A percentile compares a stretch with the other conserved stretches of the same genome.
Conservation (phyloP, 2,797 vertebrate species). For the Cyclopterus lumpus region DNA sequence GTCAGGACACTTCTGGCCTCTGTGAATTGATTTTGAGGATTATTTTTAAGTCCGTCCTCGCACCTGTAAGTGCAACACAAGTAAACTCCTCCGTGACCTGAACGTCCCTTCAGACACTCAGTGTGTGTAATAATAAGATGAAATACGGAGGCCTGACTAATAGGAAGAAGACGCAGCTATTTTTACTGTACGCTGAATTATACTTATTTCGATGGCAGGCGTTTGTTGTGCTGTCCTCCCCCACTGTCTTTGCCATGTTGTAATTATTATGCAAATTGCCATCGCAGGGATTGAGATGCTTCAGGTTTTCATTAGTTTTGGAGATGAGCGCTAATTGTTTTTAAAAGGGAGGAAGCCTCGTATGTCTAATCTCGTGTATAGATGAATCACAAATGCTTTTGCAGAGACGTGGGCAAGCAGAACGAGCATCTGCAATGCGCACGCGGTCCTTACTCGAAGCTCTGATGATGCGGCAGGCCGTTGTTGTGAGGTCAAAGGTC, state of each 20-base stretch:
- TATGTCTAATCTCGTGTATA: constrained; percentile 23
- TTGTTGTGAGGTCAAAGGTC: constrained; percentile 25
- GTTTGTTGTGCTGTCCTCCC: constrained; percentile 74
- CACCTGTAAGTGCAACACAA: not conserved
- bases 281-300: constrained; percentile 56
- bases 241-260: constrained; percentile 57
- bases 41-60: not conserved
- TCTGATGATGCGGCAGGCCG: not conserved
- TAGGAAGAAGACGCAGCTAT: constrained; percentile 44
- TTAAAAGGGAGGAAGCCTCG: constrained; percentile 27
- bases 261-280: constrained; percentile 76
- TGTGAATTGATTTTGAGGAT: not conserved
- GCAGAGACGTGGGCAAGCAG: constrained; percentile 8
- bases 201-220: constrained; percentile 60
- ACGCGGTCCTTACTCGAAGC: not conserved
- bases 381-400: constrained; percentile 37
- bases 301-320: constrained; percentile 70
- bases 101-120: constrained; percentile 24
- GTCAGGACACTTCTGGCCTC: not conserved
- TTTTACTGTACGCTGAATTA: constrained; percentile 54
- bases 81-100: constrained; percentile 9
- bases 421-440: constrained; percentile 1
- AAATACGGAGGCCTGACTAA: constrained; percentile 30
- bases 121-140: constrained; percentile 25
- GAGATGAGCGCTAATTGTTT: constrained; percentile 60